Percentiles rank a stretch among this genome's conserved stretches.
phyloP scores from a whole-genome alignment of 37 sponge, comb jelly and placozoan species.

The Cladorhizidae sp. region DNA sequence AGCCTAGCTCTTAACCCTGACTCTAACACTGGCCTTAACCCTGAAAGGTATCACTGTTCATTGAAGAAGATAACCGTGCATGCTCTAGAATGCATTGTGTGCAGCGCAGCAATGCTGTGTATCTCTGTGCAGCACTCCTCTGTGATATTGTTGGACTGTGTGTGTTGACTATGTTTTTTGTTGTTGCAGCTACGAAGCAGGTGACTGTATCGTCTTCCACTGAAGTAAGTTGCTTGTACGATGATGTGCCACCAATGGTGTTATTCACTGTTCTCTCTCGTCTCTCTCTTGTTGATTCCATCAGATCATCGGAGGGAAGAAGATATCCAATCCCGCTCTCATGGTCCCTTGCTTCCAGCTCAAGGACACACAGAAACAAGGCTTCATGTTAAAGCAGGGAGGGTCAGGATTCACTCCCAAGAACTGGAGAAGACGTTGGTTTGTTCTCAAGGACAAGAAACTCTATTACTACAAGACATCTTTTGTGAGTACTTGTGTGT shows the following conservation, averaged over 20 bases:
- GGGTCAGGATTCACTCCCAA: constrained; percentile 85
- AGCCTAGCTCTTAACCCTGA: too few relatives aligned
- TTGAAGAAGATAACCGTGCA: too few relatives aligned
- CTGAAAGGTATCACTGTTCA: too few relatives aligned
- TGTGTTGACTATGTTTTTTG: neutral
- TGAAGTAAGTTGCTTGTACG: neutral
- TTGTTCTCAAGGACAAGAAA: constrained; percentile 73
- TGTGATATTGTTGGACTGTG: too few relatives aligned
- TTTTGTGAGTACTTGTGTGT: constrained; percentile 59
- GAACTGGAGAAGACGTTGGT: constrained; percentile 92
- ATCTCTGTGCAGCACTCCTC: too few relatives aligned
- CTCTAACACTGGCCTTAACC: too few relatives aligned
- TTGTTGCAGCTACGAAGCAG: constrained; percentile 21
- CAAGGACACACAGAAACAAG: constrained; percentile 61
- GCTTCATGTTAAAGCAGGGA: constrained; percentile 74
- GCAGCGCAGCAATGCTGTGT: too few relatives aligned
- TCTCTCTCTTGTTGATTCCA: neutral
- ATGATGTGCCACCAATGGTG: neutral
- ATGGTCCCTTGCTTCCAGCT: constrained; percentile 79
- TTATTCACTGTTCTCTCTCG: neutral
- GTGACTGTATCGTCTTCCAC: constrained; percentile 31
- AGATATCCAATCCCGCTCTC: constrained; percentile 51
- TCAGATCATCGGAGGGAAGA: constrained; percentile 27
- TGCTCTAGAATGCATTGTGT: too few relatives aligned
- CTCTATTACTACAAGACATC: constrained; percentile 90